Base-by-base conservation (phyloP, 2,888 invertebrate genomes). In the Apodemia duryi region DNA sequence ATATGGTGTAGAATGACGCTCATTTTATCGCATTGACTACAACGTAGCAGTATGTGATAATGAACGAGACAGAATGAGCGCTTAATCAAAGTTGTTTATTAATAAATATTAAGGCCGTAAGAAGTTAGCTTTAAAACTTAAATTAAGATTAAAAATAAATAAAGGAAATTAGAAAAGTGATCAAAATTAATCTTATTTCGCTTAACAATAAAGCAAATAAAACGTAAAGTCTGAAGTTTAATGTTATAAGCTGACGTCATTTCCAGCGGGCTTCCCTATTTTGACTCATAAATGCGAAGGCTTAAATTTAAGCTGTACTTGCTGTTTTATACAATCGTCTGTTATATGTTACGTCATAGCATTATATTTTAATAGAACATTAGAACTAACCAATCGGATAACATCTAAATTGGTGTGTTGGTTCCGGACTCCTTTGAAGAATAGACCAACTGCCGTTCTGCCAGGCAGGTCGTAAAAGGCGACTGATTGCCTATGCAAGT, bases 241-340 rank as follows among this genome's bases (percentile, higher is more conserved):
- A 28, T 32, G 57, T 32, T 11, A 11, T 29, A 57, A 57, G 57
- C 32, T 32, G 57, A 57, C 57, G 57, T 57, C 57, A 57, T 6
- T 57, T 29, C 29, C 29, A 57, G 21, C 11, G 57, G 57, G 32
- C 57, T 57, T 57, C 29, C 57, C 57, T 57, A 32, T 32, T 32
- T 32, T 57, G 57, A 57, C 11, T 57, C 57, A 57, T 57, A 57
- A 32, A 29, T 57, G 57, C 29, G 57, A 13, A 13, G 57, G 57
- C 57, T 49, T 49, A 49, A 13, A 49, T 49, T 49, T 49, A 49
- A 49, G 46, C 46, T 49, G 13, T 13, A 13, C n/a, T 13, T n/a
- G 46, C 3, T 49, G 10, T 49, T 49, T 49, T 49, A 49, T 49
- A 49, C 46, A 49, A 49, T 49, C 46, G n/a, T 13, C 46, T 49